Conservation (phyloP, 2,113 vertebrate species). For the Chroicocephalus ridibundus region DNA sequence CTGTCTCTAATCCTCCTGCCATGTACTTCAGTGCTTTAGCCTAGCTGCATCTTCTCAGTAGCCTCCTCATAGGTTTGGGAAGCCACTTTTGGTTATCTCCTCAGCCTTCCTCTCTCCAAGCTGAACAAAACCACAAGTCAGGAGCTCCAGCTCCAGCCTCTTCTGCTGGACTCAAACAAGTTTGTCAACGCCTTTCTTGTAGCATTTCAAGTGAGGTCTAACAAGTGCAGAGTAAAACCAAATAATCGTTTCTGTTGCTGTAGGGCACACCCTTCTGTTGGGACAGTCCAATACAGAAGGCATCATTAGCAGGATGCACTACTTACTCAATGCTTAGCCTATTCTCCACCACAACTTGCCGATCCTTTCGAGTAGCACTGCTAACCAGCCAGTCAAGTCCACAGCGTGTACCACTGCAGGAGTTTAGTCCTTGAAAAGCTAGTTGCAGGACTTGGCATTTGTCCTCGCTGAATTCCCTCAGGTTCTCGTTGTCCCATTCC, state of each 20-base stretch:
- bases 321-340: not conserved
- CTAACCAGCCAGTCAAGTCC: not conserved
- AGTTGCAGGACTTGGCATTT: not conserved
- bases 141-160: not conserved
- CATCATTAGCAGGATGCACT: not conserved
- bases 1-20: not conserved
- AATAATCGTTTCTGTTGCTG: not conserved
- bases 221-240: not conserved
- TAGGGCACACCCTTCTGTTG: not conserved
- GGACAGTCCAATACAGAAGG: not conserved
- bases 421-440: not conserved
- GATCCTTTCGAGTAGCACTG: not conserved
- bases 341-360: accelerated
- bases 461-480: not conserved
- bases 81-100: not conserved
- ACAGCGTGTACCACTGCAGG: not conserved
- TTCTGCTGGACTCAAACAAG: not conserved
- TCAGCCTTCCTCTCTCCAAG: not conserved
- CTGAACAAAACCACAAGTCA: not conserved
- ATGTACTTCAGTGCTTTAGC: not conserved
- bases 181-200: not conserved
- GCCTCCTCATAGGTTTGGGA: not conserved
- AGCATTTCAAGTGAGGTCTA: not conserved
- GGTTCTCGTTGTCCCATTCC: not conserved
- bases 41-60: not conserved